Base-by-base conservation (phyloP, 92 coral and sea anemone species). In the Heteractis magnifica region DNA sequence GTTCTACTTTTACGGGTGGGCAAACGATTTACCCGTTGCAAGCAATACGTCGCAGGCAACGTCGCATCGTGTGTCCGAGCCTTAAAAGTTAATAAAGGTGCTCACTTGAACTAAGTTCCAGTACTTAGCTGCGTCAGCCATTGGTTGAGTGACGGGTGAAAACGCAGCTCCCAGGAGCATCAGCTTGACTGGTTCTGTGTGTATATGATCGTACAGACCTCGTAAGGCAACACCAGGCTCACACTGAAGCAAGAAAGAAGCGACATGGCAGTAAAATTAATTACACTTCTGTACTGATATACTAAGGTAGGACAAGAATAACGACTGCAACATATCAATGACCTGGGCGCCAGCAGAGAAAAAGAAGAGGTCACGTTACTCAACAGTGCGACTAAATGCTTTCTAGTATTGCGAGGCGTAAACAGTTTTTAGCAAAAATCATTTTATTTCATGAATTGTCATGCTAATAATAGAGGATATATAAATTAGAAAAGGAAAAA, bases 161-260 rank as follows among this genome's bases (percentile, higher is more conserved):
- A 88, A 85, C n/a, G 94, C 94, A 14, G 94, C 85, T 49, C 94
- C 94, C 48, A 91, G 86, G 6, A 91, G 88, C 94, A 88, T 88
- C 8, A 91, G 76, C 83, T 91, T 91, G 21, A 75, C 84, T 49
- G 91, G 94, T 14, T 82, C 64, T 77, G 83, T 91, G 86, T 91
- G 88, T 73, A 91, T 80, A 53, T 91, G 94, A 51, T 91, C 90
- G 71, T 88, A 91, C 82, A 91, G 49, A 41, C 85, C 88, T 62
- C 86, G 94, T 79, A 91, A 83, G 4, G 91, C 94, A 7, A 91
- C 89, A 15, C 91, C 94, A 26, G 91, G 91, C 56, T 91, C 91
- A 75, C 94, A 91, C 94, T 91, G 80, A 51, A 85, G 85, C 62
- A 18, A 49, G 14, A 56, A 58, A 8, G 10, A 53, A 53, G 13